Evolutionary conservation across 2,797 vertebrate genomes (phyloP).

Genomic region (Erithacus rubecula): DNA sequence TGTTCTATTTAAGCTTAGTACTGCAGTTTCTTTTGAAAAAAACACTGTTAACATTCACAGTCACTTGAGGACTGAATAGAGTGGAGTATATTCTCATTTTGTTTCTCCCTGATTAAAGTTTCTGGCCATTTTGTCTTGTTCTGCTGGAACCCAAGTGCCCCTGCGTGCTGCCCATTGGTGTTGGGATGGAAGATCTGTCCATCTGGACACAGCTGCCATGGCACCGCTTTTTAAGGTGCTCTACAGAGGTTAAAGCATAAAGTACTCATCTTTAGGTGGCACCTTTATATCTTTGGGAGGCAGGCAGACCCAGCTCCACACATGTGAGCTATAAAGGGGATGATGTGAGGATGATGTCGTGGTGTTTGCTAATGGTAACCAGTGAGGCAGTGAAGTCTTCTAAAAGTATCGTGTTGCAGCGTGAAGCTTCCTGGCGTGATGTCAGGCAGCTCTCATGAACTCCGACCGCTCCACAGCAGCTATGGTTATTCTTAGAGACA

Average conservation of each 20-base stretch:
- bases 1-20: not conserved
- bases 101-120: not conserved
- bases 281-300: not conserved
- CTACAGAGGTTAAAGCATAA: not conserved
- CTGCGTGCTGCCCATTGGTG: not conserved
- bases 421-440: not conserved
- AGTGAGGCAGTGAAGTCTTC: not conserved
- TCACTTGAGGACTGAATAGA: not conserved
- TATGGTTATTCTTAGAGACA: slow-evolving; percentile 28
- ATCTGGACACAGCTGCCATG: not conserved
- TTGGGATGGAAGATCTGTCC: not conserved
- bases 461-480: not conserved
- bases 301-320: not conserved
- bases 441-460: slow-evolving; percentile 16
- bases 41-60: not conserved
- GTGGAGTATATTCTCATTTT: not conserved
- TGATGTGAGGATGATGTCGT: not conserved
- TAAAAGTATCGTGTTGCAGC: not conserved
- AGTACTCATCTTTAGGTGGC: not conserved
- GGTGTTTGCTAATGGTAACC: not conserved
- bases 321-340: not conserved
- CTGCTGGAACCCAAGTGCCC: not conserved
- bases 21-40: not conserved
- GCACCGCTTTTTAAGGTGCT: not conserved
- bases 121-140: not conserved